Evolutionary conservation across 2,888 invertebrate genomes (phyloP), one percentile per base, ranked within the genome.

Genomic region (Clivina fossor): DNA sequence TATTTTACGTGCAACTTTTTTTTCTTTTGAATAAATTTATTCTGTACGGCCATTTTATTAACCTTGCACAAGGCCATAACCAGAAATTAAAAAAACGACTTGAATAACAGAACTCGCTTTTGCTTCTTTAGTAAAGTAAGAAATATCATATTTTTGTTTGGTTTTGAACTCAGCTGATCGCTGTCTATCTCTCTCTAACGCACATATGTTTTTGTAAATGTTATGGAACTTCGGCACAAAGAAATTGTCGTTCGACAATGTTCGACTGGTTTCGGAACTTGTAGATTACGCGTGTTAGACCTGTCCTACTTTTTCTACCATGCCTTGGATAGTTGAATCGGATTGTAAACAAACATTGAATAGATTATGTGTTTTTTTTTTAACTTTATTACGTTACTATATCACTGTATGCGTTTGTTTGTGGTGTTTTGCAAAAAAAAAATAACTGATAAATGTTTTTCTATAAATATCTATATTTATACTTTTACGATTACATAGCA

Each of bases 111-210:
- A 22, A 47, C 22, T 32, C 33, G 47, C 33, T 33, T 47, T 20
- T 24, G 26, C 5, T 24, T 47, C 15, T n/a, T n/a, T n/a, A n/a
- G n/a, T n/a, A n/a, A n/a, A n/a, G n/a, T n/a, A n/a, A n/a, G n/a
- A n/a, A n/a, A n/a, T n/a, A n/a, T n/a, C n/a, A n/a, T n/a, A n/a
- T n/a, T n/a, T n/a, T n/a, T 18, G 26, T 18, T 44, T 33, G 15
- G 5, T 18, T 22, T 47, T 9, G 16, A 11, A 4, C 32, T 33
- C 47, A 47, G 47, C 47, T 47, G 47, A 47, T 47, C 33, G n/a
- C n/a, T n/a, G n/a, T n/a, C n/a, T n/a, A n/a, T n/a, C n/a, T n/a
- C n/a, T n/a, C n/a, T n/a, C n/a, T n/a, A n/a, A n/a, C n/a, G n/a
- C n/a, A 33, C 33, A 33, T 33, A 16, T 33, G 33, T 33, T 33